phyloP scores from a whole-genome alignment of 2,113 vertebrate genomes.

The Semicossyphus pulcher region DNA sequence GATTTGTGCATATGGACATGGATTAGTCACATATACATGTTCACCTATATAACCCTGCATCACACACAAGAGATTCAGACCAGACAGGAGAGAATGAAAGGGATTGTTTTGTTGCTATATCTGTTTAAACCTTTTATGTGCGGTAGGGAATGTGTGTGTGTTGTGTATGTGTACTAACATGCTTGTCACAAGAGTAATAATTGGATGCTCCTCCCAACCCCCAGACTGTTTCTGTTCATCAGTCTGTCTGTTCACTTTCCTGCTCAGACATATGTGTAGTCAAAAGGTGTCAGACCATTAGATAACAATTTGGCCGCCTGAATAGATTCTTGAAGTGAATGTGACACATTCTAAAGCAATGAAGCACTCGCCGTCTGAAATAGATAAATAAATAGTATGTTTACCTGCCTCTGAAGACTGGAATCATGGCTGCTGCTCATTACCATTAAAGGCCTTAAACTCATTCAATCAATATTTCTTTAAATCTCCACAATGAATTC shows the following conservation, averaged over 20 bases:
- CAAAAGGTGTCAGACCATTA: constrained; percentile 4
- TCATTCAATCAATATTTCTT: constrained; percentile 13
- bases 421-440: constrained; percentile 4
- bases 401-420: constrained; percentile 1
- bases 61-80: not conserved
- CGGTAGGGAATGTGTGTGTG: not conserved
- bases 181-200: not conserved
- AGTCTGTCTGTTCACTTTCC: constrained; percentile 6
- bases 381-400: not conserved
- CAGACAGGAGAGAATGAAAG: no score
- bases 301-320: not conserved
- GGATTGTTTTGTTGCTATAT: no score
- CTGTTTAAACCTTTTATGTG: not conserved
- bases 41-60: no score
- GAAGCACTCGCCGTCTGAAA: not conserved
- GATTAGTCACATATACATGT: no score
- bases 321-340: constrained; percentile 1
- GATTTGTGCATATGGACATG: no score
- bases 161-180: not conserved
- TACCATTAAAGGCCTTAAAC: not conserved
- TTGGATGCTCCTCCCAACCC: not conserved
- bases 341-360: not conserved
- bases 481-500: constrained; percentile 3
- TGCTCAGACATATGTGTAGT: not conserved
- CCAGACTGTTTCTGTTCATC: not conserved